Evolutionary conservation across 1,140 invertebrate species (phyloP).

Genomic region (Drosophila littoralis): DNA sequence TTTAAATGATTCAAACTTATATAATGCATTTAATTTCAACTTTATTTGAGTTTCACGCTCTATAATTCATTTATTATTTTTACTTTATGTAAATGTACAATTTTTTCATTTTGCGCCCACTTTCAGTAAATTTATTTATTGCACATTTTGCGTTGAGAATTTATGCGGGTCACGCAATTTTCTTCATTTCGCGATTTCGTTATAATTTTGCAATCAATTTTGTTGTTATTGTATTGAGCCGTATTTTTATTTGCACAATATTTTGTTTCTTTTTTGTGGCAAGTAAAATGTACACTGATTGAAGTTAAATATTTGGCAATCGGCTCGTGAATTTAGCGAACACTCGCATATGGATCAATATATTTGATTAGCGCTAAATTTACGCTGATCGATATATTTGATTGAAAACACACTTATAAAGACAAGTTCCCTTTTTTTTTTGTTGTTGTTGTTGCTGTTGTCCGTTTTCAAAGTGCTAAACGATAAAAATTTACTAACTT

Average conservation of each 20-base stretch:
- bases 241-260: slow-evolving; percentile 26
- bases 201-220: slow-evolving; percentile 71
- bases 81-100: slow-evolving; percentile 10
- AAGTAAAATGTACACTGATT: slow-evolving; percentile 40
- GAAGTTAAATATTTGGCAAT: slow-evolving; percentile 66
- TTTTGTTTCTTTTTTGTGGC: slow-evolving; percentile 13
- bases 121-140: slow-evolving; percentile 59
- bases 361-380: slow-evolving; percentile 47
- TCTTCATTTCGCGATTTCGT: slow-evolving; percentile 51
- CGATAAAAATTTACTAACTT: slow-evolving; percentile 69
- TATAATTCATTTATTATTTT: slow-evolving; percentile 25
- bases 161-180: slow-evolving; percentile 75
- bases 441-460: slow-evolving; percentile 24
- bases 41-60: slow-evolving; percentile 23
- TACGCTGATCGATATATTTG: slow-evolving; percentile 32
- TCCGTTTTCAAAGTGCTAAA: slow-evolving; percentile 58
- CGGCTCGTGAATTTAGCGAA: slow-evolving; percentile 35
- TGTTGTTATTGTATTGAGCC: slow-evolving; percentile 12
- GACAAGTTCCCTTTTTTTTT: slow-evolving; percentile 3
- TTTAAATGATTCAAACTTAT: slow-evolving; percentile 13
- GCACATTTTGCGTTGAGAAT: slow-evolving; percentile 60
- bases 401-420: slow-evolving; percentile 20
- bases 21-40: slow-evolving; percentile 22
- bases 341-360: slow-evolving; percentile 6
- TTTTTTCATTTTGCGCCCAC: slow-evolving; percentile 11